Base-by-base conservation (phyloP, 2,113 vertebrate genomes). In the Myiozetetes cayanensis region DNA sequence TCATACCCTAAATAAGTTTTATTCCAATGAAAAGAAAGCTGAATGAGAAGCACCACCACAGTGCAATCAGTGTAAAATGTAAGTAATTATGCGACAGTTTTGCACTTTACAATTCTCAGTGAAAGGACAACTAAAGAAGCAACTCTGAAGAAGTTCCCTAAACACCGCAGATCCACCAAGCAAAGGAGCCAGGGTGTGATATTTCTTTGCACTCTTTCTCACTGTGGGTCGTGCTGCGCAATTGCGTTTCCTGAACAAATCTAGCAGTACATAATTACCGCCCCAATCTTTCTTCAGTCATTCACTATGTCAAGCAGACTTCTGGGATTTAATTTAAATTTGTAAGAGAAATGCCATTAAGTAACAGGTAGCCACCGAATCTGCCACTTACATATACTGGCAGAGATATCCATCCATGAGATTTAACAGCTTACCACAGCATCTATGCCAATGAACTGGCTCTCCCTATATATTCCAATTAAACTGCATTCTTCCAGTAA, bases 341-440 rank as follows among this genome's bases (percentile, higher is more conserved):
- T 49, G 25, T 58, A 84, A 67, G 15, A 12, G 22, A 90, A 91
- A 89, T n/a, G 15, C 8, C 33, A 41, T 37, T 20, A 80, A 79
- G 8, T 33, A 81, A 53, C 25, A 78, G 14, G n/a, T 11, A 84
- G 31, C 7, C n/a, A 79, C 52, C 68, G 16, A 24, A 80, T 39
- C 0, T 0, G 12, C 23, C 25, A 24, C 11, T n/a, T 58, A 14
- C 1, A 14, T 1, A 20, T 21, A 28, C 6, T 18, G 28, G 6
- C 49, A 63, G 20, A 31, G 14, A 8, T 19, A 71, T 2, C 14
- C 3, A 6, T 12, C 28, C 23, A 39, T n/a, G 23, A 22, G 23
- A 77, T 24, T 46, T 28, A 83, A 61, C 5, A 31, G 14, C 44
- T 65, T 50, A 50, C 8, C 33, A 63, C n/a, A 53, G 18, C 31